These are phyloP conservation scores for Ptilorrhoa leucosticta DNA, from an alignment of 2,113 vertebrate species.

Conservation along the genomic window DNA sequence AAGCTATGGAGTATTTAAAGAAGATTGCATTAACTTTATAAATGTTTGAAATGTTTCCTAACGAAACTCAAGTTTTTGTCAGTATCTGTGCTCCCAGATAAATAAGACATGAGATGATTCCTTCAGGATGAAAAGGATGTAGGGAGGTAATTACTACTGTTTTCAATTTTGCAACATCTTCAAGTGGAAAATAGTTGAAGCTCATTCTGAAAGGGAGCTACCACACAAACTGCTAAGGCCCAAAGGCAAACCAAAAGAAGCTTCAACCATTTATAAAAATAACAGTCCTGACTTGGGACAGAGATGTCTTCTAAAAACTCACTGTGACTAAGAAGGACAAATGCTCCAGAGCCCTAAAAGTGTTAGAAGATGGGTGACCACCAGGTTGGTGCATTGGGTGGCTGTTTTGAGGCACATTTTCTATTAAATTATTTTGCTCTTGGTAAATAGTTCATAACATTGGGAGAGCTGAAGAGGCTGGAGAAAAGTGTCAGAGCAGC, in stretches of 20 bases:
- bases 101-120: not conserved
- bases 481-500: not conserved
- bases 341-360: not conserved
- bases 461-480: not conserved
- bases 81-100: not conserved
- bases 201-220: not conserved
- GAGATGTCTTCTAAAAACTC: not conserved
- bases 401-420: not conserved
- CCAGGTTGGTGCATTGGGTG: not conserved
- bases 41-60: slow-evolving; percentile 46
- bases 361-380: not conserved
- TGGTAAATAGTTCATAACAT: not conserved
- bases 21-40: slow-evolving; percentile 40
- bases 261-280: not conserved
- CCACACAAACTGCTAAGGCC: not conserved
- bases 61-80: not conserved
- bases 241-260: not conserved
- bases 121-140: not conserved
- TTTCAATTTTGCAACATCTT: not conserved
- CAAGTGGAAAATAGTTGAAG: not conserved
- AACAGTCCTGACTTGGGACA: not conserved
- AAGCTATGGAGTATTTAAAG: slow-evolving; percentile 47
- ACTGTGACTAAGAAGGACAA: not conserved
- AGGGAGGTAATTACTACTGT: not conserved
- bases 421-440: not conserved